Conservation (phyloP, 2,113 vertebrate species). For the Oncorhynchus masou region DNA sequence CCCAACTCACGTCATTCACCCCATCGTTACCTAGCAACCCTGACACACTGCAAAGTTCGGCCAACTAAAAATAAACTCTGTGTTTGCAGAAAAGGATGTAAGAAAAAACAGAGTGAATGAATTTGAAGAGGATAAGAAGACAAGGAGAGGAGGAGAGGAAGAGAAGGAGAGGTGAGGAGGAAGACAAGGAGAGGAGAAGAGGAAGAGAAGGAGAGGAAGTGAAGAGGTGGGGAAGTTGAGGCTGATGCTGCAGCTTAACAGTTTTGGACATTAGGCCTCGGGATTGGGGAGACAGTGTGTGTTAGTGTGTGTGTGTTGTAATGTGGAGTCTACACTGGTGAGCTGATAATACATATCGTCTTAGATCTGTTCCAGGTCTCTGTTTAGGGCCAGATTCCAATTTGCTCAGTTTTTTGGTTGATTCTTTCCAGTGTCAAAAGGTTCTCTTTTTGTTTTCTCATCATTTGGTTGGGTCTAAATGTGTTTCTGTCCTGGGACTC, state of each 20-base stretch:
- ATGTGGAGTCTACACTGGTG: background rate
- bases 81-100: slow-evolving; percentile 62
- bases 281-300: no score
- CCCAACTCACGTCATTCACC: slow-evolving; percentile 63
- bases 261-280: no score
- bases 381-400: no score
- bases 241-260: background rate
- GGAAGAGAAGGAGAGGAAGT: background rate
- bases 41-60: slow-evolving; percentile 67
- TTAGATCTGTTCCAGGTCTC: background rate
- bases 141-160: no score
- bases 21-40: slow-evolving; percentile 69
- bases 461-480: no score
- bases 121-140: background rate
- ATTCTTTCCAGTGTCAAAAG: no score
- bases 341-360: background rate
- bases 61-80: slow-evolving; percentile 71
- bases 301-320: no score
- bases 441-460: no score
- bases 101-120: slow-evolving; percentile 35
- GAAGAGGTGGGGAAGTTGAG: no score
- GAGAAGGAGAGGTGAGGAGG: background rate
- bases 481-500: no score
- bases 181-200: no score
- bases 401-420: no score